Evolutionary conservation across 1,140 invertebrate species (phyloP), one percentile per base, ranked within the genome.

Genomic region (Heterodera schachtii): DNA sequence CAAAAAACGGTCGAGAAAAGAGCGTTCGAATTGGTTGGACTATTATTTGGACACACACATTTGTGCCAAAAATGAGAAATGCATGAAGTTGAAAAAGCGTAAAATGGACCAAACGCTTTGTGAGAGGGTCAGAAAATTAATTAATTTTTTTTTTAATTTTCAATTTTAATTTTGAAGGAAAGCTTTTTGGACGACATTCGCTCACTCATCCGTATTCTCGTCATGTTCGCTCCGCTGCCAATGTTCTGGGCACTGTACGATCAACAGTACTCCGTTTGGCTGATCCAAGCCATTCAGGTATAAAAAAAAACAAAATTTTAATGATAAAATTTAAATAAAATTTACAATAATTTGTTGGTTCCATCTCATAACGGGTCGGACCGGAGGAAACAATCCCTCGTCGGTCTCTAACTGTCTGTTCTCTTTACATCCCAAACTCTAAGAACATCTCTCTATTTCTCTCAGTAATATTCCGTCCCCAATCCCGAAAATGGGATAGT

Each of bases 21-120:
- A 13, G 44, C 70, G 71, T 16, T 19, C 64, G n/a, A 44, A 81
- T 83, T 83, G 84, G 80, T 46, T 86, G 13, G 75, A 81, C 7
- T 82, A 84, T 31, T 82, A 71, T 57, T 77, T 82, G 47, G 78
- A 89, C 46, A 83, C 91, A 87, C 57, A 81, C 64, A 75, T 76
- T 43, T 91, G 91, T 82, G 93, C 96, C 70, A 89, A 91, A 8
- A 95, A 97, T 84, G 92, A 95, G 3, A 95, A 95, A 90, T 90
- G 92, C 9, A 64, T 67, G 31, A n/a, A n/a, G 21, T 67, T 79
- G 41, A 69, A 79, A 44, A 67, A 21, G 19, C 57, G 64, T 47
- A 79, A 74, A 69, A 71, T 31, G 49, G 66, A 79, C n/a, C 16
- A n/a, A n/a, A 69, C 78, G 11, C 73, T 71, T 57, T 79, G 78